phyloP scores from a whole-genome alignment of 2,888 invertebrate genomes.

The Sphaerophoria taeniata region DNA sequence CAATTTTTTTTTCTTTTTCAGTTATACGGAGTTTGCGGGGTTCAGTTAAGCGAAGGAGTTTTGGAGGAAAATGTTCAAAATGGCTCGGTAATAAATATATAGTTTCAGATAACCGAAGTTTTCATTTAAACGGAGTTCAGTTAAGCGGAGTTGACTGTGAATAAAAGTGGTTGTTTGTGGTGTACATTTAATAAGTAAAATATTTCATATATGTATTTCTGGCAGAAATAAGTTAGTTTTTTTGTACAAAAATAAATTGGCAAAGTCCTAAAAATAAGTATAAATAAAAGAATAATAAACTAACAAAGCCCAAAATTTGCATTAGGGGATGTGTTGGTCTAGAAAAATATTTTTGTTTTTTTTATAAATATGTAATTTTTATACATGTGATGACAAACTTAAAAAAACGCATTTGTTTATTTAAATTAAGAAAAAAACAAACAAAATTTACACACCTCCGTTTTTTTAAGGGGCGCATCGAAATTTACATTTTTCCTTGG shows the following conservation, averaged over 20 bases:
- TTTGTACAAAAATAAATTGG: conserved; percentile 58
- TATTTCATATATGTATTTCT: conserved; percentile 21
- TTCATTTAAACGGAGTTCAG: too few relatives aligned
- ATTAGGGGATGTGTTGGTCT: conserved; percentile 29
- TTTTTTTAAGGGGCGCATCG: conserved; percentile 13
- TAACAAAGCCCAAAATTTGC: conserved; percentile 32
- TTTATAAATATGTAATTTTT: neutral
- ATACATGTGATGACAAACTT: conserved; percentile 53
- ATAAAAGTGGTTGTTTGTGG: neutral
- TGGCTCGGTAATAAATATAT: too few relatives aligned
- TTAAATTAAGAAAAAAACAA: conserved; percentile 14
- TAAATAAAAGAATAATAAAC: conserved; percentile 7
- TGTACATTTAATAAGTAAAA: conserved; percentile 20
- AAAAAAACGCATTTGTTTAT: conserved; percentile 29
- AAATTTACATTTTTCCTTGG: conserved; percentile 26
- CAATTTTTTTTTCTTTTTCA: too few relatives aligned
- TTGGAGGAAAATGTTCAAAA: too few relatives aligned
- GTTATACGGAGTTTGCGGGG: too few relatives aligned
- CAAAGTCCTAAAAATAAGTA: conserved; percentile 45
- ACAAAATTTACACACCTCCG: conserved; percentile 22
- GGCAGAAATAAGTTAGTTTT: conserved; percentile 48
- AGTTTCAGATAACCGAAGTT: too few relatives aligned
- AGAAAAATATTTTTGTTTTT: conserved; percentile 20
- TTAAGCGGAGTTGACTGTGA: too few relatives aligned
- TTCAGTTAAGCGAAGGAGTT: too few relatives aligned